Base-by-base conservation (phyloP, 2,888 invertebrate species). In the Rutpela maculata region DNA sequence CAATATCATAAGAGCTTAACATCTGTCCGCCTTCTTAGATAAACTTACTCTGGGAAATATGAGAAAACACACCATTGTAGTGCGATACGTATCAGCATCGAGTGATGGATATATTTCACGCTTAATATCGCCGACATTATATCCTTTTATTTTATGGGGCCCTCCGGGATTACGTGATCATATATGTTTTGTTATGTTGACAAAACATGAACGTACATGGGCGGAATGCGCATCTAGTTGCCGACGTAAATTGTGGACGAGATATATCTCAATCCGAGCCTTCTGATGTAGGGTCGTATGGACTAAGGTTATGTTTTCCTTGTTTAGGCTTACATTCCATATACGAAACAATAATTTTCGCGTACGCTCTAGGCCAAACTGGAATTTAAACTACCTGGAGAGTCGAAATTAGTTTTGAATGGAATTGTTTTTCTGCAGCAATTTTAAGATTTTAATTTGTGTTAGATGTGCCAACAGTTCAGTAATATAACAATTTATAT, bases 1-100 rank as follows among this genome's bases (percentile, higher is more conserved):
- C 50, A 50, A 50, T 50, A 50, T 50, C 50, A 50, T 50, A 50
- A 50, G n/a, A 50, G 50, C 50, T 50, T 50, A 50, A 50, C 50
- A 50, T 50, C 15, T 50, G 50, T 50, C 50, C n/a, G 50, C n/a
- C 15, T n/a, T 50, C 50, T 15, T 15, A 50, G 50, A 50, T 50
- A 50, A 50, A 50, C 50, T 50, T 50, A 50, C 50, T 12, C 6
- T 6, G n/a, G n/a, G 15, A 50, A n/a, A 50, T 50, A 50, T 50
- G n/a, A 50, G 50, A 50, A 50, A 50, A n/a, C 50, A 6, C 15
- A 50, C 3, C 50, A 50, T 50, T 50, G 50, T 50, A 50, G n/a
- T 15, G 50, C n/a, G n/a, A 50, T 50, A 50, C 50, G n/a, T 50
- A 50, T 50, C 50, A 50, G 50, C 50, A 50, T 50, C 50, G n/a